phyloP scores from a whole-genome alignment of 2,113 vertebrate genomes.

The Alligator mississippiensis region DNA sequence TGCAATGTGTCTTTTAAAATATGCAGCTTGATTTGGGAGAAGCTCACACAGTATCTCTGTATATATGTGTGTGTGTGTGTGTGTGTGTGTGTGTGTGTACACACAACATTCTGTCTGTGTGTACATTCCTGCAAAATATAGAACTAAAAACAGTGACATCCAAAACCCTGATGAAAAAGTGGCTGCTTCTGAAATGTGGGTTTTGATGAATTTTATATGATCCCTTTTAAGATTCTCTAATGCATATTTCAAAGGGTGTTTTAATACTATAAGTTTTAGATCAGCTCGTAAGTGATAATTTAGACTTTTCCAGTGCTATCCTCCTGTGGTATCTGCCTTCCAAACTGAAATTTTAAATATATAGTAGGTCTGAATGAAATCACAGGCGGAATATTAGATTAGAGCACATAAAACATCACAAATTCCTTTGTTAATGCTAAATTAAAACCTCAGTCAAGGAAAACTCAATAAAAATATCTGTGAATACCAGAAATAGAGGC shows the following conservation, averaged over 20 bases:
- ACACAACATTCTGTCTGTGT: constrained; percentile 58
- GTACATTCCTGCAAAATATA: constrained; percentile 50
- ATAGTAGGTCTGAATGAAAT: constrained; percentile 71
- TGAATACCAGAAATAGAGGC: constrained; percentile 52
- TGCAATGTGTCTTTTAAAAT: neutral
- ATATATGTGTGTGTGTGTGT: neutral
- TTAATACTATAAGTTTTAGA: constrained; percentile 77
- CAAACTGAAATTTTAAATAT: constrained; percentile 75
- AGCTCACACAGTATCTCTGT: neutral
- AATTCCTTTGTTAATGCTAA: constrained; percentile 78
- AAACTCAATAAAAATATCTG: constrained; percentile 63
- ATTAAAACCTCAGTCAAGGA: constrained; percentile 68
- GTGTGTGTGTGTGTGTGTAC: neutral
- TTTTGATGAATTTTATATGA: constrained; percentile 85
- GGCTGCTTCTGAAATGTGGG: constrained; percentile 73
- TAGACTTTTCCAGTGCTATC: constrained; percentile 70
- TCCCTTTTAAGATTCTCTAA: constrained; percentile 76
- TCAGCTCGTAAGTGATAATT: constrained; percentile 74
- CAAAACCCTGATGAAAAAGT: constrained; percentile 66
- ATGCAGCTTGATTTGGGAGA: neutral
- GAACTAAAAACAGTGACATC: constrained; percentile 56
- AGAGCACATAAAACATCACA: constrained; percentile 71
- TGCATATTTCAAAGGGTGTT: constrained; percentile 79
- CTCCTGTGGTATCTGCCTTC: constrained; percentile 71
- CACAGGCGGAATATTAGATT: constrained; percentile 76